Conservation (phyloP, 1,140 invertebrate species). For the Brachionus asplanchnoidis region DNA sequence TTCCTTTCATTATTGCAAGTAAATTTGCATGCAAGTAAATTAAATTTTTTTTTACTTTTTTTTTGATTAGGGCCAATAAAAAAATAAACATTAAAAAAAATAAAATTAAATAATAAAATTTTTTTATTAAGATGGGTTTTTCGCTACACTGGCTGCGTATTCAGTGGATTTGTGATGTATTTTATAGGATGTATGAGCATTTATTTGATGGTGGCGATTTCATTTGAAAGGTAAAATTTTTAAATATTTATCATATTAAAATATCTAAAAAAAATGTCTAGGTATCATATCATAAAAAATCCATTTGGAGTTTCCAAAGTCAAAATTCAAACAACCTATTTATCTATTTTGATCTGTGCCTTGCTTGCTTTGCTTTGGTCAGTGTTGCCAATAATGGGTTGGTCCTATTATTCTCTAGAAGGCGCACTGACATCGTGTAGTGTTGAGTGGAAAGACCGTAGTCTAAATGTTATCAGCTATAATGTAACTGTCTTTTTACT, state of each 20-base stretch:
- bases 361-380: slow-evolving; percentile 3
- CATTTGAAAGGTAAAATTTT: slow-evolving; percentile 9
- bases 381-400: slow-evolving; percentile 16
- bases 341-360: background rate
- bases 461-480: slow-evolving; percentile 18
- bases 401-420: slow-evolving; percentile 39
- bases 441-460: slow-evolving; percentile 40
- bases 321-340: background rate
- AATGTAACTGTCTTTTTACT: slow-evolving; percentile 36
- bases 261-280: background rate
- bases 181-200: slow-evolving; percentile 37
- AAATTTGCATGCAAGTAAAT: slow-evolving; percentile 35
- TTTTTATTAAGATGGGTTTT: slow-evolving; percentile 10
- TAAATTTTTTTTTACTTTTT: background rate
- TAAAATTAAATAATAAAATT: background rate
- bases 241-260: background rate
- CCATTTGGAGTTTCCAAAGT: background rate
- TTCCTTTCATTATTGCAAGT: slow-evolving; percentile 29
- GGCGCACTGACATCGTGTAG: slow-evolving; percentile 23
- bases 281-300: slow-evolving; percentile 25
- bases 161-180: slow-evolving; percentile 30
- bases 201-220: slow-evolving; percentile 28
- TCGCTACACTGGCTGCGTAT: background rate
- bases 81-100: background rate
- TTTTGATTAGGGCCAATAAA: background rate